A percentile compares a stretch with the other conserved stretches of the same genome.
These are phyloP conservation scores for Ceratosolen fusciceps DNA, from an alignment of 1,140 invertebrate species.

Conservation along the genomic window DNA sequence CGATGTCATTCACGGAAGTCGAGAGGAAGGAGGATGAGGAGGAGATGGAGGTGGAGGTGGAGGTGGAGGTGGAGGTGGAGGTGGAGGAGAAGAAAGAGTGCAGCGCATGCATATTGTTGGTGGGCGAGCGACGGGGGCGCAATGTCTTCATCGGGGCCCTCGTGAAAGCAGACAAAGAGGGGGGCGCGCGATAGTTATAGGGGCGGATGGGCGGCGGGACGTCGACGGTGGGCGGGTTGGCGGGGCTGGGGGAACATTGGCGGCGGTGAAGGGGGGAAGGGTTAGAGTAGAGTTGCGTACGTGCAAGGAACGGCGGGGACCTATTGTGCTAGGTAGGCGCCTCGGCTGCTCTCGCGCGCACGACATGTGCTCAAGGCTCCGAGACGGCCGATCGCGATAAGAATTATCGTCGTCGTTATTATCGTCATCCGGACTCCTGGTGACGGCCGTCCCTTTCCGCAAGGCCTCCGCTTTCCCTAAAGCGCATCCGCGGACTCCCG, in stretches of 20 bases:
- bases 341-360: not conserved
- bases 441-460: not conserved
- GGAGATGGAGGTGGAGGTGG: too few relatives aligned
- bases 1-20: not conserved
- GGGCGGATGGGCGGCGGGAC: too few relatives aligned
- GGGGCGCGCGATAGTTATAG: not conserved
- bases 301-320: too few relatives aligned
- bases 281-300: too few relatives aligned
- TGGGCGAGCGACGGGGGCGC: not conserved
- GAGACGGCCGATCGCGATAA: slow-evolving; percentile 14
- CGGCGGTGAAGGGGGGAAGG: not conserved
- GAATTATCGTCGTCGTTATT: slow-evolving; percentile 17
- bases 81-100: not conserved
- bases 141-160: slow-evolving; percentile 26
- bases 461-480: not conserved
- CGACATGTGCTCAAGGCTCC: slow-evolving; percentile 18
- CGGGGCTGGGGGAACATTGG: too few relatives aligned
- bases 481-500: not conserved
- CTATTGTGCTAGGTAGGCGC: too few relatives aligned
- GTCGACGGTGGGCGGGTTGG: not conserved
- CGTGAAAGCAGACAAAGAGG: not conserved
- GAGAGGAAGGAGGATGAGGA: not conserved
- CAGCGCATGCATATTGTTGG: not conserved
- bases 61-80: too few relatives aligned
- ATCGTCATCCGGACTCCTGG: not conserved